Conservation (phyloP, 2,113 vertebrate species). For the Mustelus asterias region DNA sequence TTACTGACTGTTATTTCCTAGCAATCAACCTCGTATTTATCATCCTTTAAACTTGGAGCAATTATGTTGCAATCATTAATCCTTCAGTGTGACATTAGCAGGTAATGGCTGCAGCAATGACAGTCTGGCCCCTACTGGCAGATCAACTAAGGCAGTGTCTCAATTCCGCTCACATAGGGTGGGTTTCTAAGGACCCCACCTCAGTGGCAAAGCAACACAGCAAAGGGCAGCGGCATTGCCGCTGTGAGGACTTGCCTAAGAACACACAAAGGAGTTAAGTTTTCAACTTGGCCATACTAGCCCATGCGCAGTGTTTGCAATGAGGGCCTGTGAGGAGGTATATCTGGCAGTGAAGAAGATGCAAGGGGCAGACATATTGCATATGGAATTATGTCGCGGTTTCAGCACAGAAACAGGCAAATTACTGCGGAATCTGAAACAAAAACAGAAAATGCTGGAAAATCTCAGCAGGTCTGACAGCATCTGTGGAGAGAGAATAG, state of each 20-base stretch:
- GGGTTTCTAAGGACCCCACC: neutral
- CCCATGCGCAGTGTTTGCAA: neutral
- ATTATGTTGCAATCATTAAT: neutral
- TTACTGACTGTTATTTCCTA: constrained; percentile 24
- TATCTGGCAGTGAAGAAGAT: no score
- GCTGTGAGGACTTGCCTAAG: no score
- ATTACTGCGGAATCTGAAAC: no score
- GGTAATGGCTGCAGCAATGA: neutral
- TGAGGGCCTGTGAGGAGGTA: neutral
- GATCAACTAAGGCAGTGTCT: neutral
- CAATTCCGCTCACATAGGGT: neutral
- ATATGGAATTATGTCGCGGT: neutral
- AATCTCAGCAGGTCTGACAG: no score
- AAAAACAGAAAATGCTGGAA: no score
- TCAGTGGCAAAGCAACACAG: neutral
- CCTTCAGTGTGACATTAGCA: neutral
- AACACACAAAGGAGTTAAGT: no score
- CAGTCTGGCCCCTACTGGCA: neutral
- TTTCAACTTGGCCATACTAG: neutral
- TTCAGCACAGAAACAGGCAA: no score
- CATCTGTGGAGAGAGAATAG: no score
- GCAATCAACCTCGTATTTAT: constrained; percentile 10
- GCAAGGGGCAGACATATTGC: neutral
- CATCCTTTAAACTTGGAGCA: neutral
- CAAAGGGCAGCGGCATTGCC: no score